These are phyloP conservation scores for Mus caroli DNA, from an alignment of 2,797 vertebrate species.

Conservation along the genomic window DNA sequence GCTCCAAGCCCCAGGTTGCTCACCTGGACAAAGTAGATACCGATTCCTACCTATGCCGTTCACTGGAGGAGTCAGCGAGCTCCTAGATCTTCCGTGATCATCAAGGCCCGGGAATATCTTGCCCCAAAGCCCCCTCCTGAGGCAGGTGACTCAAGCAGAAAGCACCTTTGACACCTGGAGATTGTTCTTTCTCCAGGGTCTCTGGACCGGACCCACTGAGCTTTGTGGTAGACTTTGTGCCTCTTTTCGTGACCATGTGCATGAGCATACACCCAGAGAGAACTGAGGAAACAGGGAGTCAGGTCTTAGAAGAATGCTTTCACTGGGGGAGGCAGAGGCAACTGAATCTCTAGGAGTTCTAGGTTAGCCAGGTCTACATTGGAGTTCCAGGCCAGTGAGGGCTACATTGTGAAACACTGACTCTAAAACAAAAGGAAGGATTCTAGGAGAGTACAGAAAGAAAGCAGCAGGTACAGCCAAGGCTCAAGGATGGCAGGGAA, in stretches of 20 bases:
- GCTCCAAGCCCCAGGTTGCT: neutral
- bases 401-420: neutral
- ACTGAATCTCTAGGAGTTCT: neutral
- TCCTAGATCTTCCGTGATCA: rapidly evolving
- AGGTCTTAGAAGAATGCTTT: neutral
- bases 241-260: neutral
- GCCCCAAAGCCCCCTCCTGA: neutral
- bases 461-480: neutral
- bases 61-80: neutral
- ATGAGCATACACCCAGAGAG: neutral
- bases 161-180: neutral
- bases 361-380: neutral
- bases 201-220: neutral
- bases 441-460: neutral
- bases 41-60: neutral
- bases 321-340: neutral
- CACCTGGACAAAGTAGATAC: neutral
- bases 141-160: neutral
- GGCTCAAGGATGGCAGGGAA: neutral
- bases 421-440: neutral
- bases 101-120: neutral
- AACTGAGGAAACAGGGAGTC: neutral
- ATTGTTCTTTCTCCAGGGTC: neutral
- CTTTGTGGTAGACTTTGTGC: neutral
- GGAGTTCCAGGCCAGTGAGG: neutral